Evolutionary conservation across 37 sponge, comb jelly and placozoan genomes (phyloP), one percentile per base, ranked within the genome.

Genomic region (Eunapius fragilis): DNA sequence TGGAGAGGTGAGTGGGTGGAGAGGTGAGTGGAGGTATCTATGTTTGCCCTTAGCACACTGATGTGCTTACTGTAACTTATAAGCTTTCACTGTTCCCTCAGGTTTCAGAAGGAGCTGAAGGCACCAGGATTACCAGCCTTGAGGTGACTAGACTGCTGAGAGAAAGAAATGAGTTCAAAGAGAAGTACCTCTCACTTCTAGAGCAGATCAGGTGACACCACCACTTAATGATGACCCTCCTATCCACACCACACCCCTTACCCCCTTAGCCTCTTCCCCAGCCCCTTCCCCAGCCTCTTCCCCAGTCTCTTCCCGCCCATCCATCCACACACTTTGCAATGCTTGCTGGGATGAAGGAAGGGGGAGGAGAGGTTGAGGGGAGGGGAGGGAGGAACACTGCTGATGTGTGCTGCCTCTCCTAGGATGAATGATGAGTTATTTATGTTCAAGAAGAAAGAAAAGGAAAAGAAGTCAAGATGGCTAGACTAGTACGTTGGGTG

Each of bases 101-200:
- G 89, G 85, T 80, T 76, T 81, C 36, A 70, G 74, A 28, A n/a
- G 84, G 74, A 24, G 78, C 69, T 30, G 90, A 83, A 11, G 87
- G 87, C 13, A 36, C 74, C 14, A 31, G 86, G 28, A 74, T 86
- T 45, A 83, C 90, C 17, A 41, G 82, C 22, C 50, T 95, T 41
- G 95, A 95, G 87, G 75, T 91, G 67, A 90, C 92, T 30, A 75
- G 90, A 0, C 74, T 95, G 48, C 89, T 96, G 72, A 83, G 94
- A 28, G 96, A 96, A 79, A 86, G 96, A 82, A 91, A 96, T 58
- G 94, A 96, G 75, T 96, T 80, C 85, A 96, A 96, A 58, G 96
- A 96, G 85, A 93, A 91, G 70, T 96, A 96, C 76, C 87, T 90
- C 34, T 88, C 94, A 2, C 82, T 96, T 2, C 72, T 92, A 78